A percentile compares a stretch with the other conserved stretches of the same genome.
These are phyloP conservation scores for Scomber colias DNA, from an alignment of 2,113 vertebrate genomes.

Conservation along the genomic window DNA sequence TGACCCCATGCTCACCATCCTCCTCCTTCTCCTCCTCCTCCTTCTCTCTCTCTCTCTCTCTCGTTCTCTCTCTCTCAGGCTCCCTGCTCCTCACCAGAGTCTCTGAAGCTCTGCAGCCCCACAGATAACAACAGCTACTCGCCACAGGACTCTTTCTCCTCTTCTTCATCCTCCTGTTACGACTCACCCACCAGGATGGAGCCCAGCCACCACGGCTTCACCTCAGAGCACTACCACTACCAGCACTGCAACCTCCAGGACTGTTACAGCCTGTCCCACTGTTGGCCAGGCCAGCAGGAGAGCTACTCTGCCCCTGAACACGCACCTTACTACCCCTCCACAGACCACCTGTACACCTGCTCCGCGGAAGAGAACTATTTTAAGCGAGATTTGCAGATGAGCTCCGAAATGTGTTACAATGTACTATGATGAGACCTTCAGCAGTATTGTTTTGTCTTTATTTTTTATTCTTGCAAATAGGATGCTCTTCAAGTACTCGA, in stretches of 20 bases:
- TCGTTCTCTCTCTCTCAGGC: constrained; percentile 77
- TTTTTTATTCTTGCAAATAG: constrained; percentile 50
- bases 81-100: constrained; percentile 83
- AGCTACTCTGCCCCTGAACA: constrained; percentile 67
- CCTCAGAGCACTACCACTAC: constrained; percentile 78
- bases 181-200: constrained; percentile 86
- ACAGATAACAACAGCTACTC: constrained; percentile 88
- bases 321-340: constrained; percentile 73
- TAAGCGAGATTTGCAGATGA: constrained; percentile 82
- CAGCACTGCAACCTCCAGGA: constrained; percentile 77
- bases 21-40: background rate
- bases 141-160: constrained; percentile 81
- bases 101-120: constrained; percentile 84
- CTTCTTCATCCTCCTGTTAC: constrained; percentile 85
- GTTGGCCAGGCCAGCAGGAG: constrained; percentile 73
- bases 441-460: constrained; percentile 31
- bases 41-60: background rate
- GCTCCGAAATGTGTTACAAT: constrained; percentile 88
- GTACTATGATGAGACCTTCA: constrained; percentile 80
- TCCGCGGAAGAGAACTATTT: constrained; percentile 83
- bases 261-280: constrained; percentile 84
- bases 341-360: constrained; percentile 83
- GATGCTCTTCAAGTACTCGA: background rate
- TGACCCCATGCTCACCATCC: no score
- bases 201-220: constrained; percentile 68